A percentile compares a stretch with the other conserved stretches of the same genome.
These are phyloP conservation scores for Monopis laevigella DNA, from an alignment of 2,888 invertebrate genomes.

Conservation along the genomic window DNA sequence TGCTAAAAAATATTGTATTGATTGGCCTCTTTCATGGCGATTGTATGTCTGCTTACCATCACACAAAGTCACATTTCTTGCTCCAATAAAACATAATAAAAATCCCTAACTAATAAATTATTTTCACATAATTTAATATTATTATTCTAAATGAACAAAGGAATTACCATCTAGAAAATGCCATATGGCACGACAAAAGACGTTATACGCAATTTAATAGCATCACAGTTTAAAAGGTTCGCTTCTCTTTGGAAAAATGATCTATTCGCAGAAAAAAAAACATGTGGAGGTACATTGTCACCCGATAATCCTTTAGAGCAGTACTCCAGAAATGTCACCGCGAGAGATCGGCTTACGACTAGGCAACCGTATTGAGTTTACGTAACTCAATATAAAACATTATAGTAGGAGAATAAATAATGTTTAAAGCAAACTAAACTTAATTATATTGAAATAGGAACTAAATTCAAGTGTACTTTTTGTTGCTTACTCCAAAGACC, in stretches of 20 bases:
- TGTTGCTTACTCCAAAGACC: conserved; percentile 39
- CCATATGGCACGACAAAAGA: conserved; percentile 59
- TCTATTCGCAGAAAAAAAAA: conserved; percentile 37
- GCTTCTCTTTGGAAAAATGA: conserved; percentile 41
- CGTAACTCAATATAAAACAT: conserved; percentile 56
- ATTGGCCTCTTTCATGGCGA: no score
- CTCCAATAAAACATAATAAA: no score
- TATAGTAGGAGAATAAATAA: conserved; percentile 1
- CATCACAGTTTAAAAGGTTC: conserved; percentile 53
- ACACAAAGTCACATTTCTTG: no score
- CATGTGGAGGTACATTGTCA: conserved; percentile 50
- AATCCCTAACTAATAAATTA: no score
- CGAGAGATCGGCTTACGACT: conserved; percentile 61
- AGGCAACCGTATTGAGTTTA: conserved; percentile 60
- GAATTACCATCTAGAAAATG: conserved; percentile 47
- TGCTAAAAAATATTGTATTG: no score
- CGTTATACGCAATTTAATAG: conserved; percentile 65
- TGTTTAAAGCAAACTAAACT: neutral
- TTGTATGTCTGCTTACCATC: no score
- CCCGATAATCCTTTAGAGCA: conserved; percentile 62
- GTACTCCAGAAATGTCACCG: conserved; percentile 57
- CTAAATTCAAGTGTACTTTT: neutral
- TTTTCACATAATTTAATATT: no score
- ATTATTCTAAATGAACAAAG: no score
- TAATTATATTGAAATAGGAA: conserved; percentile 3